Evolutionary conservation across 2,113 vertebrate genomes (phyloP).

Genomic region (Aldabrachelys gigantea): DNA sequence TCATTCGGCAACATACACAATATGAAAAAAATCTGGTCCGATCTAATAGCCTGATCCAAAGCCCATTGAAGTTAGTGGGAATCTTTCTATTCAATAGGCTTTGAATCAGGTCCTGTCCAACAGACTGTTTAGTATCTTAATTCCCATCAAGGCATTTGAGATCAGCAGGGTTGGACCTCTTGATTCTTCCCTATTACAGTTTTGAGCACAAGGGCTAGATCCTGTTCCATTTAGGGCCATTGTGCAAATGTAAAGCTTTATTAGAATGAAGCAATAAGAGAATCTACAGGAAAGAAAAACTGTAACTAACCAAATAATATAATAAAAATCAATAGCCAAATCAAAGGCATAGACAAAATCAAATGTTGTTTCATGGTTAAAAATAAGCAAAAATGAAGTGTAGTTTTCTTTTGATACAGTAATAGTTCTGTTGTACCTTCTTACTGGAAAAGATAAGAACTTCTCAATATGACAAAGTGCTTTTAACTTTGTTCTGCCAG

Average conservation of each 20-base stretch:
- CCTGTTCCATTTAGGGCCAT: too few relatives aligned
- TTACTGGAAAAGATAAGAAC: background rate
- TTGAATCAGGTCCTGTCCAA: background rate
- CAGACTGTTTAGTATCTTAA: background rate
- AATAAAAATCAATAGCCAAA: constrained; percentile 27
- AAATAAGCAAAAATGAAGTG: constrained; percentile 33
- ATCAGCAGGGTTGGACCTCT: too few relatives aligned
- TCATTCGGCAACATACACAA: background rate
- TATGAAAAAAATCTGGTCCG: background rate
- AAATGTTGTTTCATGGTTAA: background rate
- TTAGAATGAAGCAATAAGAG: background rate
- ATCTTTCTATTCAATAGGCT: background rate
- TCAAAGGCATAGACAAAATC: background rate
- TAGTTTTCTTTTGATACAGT: background rate
- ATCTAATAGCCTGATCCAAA: background rate
- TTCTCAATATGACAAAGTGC: background rate
- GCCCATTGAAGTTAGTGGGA: background rate
- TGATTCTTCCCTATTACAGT: background rate
- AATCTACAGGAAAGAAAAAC: background rate
- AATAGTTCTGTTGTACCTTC: background rate
- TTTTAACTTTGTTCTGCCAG: background rate
- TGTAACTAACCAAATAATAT: constrained; percentile 3
- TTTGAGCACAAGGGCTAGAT: background rate
- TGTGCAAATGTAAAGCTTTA: background rate
- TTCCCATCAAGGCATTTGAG: background rate